These are phyloP conservation scores for Piezodorus guildinii DNA, from an alignment of 1,140 invertebrate species.

Conservation along the genomic window DNA sequence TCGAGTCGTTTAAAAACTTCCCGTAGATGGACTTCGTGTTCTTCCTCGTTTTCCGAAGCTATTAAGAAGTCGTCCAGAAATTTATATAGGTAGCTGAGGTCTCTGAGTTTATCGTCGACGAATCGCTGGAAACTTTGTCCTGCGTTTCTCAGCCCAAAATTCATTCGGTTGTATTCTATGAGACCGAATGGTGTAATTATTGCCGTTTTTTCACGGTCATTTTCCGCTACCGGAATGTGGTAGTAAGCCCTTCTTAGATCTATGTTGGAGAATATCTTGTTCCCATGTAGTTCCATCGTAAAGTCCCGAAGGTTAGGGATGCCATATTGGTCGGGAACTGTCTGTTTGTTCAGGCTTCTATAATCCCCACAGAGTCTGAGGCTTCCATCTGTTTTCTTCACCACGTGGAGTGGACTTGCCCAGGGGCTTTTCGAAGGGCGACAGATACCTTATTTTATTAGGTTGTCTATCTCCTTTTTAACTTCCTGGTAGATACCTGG, in stretches of 20 bases:
- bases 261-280: neutral
- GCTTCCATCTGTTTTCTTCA: no score
- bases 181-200: slow-evolving; percentile 10
- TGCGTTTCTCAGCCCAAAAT: neutral
- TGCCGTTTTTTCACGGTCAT: neutral
- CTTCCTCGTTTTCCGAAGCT: no score
- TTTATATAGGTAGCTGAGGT: neutral
- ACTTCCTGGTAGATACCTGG: no score
- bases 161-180: neutral
- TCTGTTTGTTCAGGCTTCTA: no score
- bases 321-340: neutral
- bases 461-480: no score
- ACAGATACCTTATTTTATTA: no score
- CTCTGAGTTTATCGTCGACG: neutral
- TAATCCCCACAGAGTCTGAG: no score
- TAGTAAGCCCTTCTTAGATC: neutral
- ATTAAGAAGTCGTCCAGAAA: neutral
- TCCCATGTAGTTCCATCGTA: neutral
- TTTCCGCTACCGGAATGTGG: neutral
- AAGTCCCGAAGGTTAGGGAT: neutral
- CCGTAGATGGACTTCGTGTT: no score
- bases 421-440: no score
- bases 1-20: no score
- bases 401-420: no score
- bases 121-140: neutral